Conservation (phyloP, 2,888 invertebrate genomes). For the Epistrophe eligans region DNA sequence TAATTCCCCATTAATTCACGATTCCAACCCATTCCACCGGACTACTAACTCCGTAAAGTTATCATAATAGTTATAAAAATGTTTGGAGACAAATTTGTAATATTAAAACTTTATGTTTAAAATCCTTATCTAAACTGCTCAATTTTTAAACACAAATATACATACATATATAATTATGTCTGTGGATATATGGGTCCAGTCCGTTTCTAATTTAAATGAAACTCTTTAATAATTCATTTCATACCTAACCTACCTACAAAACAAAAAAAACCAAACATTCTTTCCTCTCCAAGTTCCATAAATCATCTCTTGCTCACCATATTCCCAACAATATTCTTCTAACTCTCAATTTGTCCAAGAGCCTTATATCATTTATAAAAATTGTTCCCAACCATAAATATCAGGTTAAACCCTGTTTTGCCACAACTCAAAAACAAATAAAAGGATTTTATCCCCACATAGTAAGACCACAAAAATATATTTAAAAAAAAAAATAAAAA, state of each 20-base stretch:
- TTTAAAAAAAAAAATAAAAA: conserved; percentile 7
- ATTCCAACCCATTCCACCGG: too few relatives aligned
- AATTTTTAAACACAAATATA: too few relatives aligned
- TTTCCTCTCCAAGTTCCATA: not conserved
- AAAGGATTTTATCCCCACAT: conserved; percentile 58
- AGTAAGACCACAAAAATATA: conserved; percentile 34
- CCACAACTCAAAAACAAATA: conserved; percentile 74
- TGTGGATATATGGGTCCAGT: too few relatives aligned
- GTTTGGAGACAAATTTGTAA: too few relatives aligned
- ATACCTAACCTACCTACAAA: too few relatives aligned
- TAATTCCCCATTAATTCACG: too few relatives aligned
- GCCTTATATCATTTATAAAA: conserved; percentile 72
- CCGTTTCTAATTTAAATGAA: not conserved
- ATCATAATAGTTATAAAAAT: too few relatives aligned
- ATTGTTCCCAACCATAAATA: conserved; percentile 72
- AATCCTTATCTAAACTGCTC: too few relatives aligned
- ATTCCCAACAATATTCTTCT: conserved; percentile 24
- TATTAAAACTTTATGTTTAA: too few relatives aligned
- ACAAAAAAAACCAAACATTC: not conserved
- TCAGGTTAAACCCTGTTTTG: conserved; percentile 71
- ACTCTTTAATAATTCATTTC: conserved; percentile 20
- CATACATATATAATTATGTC: too few relatives aligned
- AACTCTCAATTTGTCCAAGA: conserved; percentile 67
- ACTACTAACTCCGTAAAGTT: too few relatives aligned
- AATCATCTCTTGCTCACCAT: conserved; percentile 21